A percentile compares a stretch with the other conserved stretches of the same genome.
phyloP scores from a whole-genome alignment of 2,113 vertebrate genomes.

The Xyrauchen texanus region DNA sequence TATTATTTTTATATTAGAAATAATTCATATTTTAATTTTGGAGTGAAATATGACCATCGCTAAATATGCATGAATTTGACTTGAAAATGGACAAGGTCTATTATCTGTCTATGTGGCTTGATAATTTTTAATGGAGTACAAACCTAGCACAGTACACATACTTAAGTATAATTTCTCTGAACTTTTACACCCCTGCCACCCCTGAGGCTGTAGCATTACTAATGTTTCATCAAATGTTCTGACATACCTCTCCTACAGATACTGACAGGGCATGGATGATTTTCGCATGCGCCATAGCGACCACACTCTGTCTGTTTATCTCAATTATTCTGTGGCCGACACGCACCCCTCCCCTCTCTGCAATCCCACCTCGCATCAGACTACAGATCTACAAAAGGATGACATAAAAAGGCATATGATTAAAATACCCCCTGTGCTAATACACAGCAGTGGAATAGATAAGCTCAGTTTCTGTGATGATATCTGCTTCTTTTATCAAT shows the following conservation, averaged over 20 bases:
- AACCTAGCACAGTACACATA: background rate
- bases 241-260: slow-evolving; percentile 93
- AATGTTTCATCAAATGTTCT: background rate
- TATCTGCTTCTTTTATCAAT: background rate
- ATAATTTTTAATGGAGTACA: background rate
- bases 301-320: slow-evolving; percentile 97
- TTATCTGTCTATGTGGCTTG: too few species aligned
- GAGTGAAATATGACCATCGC: too few species aligned
- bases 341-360: slow-evolving; percentile 92
- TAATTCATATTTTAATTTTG: too few species aligned
- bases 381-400: slow-evolving; percentile 87
- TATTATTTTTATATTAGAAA: too few species aligned
- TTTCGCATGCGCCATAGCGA: slow-evolving; percentile 97
- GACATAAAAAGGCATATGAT: background rate
- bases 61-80: too few species aligned
- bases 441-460: background rate
- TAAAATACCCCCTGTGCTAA: background rate
- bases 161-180: background rate
- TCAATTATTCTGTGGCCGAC: slow-evolving; percentile 98
- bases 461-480: background rate
- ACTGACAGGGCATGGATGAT: slow-evolving; percentile 96
- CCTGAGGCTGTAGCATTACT: too few species aligned
- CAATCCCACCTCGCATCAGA: slow-evolving; percentile 96
- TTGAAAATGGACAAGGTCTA: too few species aligned
- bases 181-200: slow-evolving; percentile 11